Evolutionary conservation across 1,140 invertebrate genomes (phyloP).

Genomic region (Pectinophora gossypiella): DNA sequence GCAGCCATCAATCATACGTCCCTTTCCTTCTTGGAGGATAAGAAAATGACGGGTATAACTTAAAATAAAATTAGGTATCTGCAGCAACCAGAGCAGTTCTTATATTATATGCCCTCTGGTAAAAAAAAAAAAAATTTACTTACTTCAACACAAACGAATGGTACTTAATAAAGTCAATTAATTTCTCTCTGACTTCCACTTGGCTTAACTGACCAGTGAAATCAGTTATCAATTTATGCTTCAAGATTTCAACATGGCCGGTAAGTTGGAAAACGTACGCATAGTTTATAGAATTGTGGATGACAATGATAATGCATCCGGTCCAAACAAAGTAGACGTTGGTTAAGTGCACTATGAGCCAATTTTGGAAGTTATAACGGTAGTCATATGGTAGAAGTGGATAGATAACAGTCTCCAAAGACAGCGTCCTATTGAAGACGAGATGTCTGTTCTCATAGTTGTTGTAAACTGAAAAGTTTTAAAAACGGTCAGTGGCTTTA

Average conservation of each 20-base stretch:
- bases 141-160: slow-evolving; percentile 39
- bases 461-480: background rate
- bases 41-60: too few relatives aligned
- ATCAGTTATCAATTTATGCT: slow-evolving; percentile 23
- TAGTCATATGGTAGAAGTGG: slow-evolving; percentile 42
- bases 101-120: too few relatives aligned
- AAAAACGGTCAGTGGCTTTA: too few relatives aligned
- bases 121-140: slow-evolving; percentile 10
- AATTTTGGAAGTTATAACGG: slow-evolving; percentile 27
- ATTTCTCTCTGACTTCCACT: slow-evolving; percentile 16
- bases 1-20: too few relatives aligned
- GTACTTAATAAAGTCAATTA: slow-evolving; percentile 31
- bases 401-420: slow-evolving; percentile 33
- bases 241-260: slow-evolving; percentile 38
- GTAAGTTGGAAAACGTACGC: slow-evolving; percentile 36
- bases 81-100: too few relatives aligned
- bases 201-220: slow-evolving; percentile 20
- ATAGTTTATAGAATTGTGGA: slow-evolving; percentile 30
- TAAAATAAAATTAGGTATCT: too few relatives aligned
- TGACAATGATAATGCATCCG: slow-evolving; percentile 21
- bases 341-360: slow-evolving; percentile 23
- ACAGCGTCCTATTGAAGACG: slow-evolving; percentile 24
- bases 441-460: slow-evolving; percentile 21
- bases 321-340: slow-evolving; percentile 18
- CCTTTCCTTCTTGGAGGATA: too few relatives aligned